Percentiles rank a stretch among this genome's conserved stretches.
Conservation (phyloP, 2,113 vertebrate genomes). For the Ochotona princeps region DNA sequence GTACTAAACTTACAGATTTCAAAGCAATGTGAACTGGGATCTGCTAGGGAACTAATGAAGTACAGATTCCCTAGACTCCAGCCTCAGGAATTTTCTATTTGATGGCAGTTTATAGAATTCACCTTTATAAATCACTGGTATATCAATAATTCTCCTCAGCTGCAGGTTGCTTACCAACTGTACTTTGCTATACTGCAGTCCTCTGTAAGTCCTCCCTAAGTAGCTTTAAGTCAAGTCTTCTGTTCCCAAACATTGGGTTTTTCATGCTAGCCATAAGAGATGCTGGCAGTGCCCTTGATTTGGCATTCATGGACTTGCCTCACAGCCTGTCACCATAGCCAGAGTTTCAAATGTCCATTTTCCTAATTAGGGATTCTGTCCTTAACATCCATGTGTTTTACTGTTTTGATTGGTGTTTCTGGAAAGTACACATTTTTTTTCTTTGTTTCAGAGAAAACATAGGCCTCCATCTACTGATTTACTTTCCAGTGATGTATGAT, state of each 20-base stretch:
- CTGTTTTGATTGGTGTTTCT: not conserved
- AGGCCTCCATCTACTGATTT: too few relatives aligned
- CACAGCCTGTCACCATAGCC: not conserved
- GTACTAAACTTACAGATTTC: not conserved
- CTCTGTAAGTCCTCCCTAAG: too few relatives aligned
- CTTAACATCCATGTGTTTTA: not conserved
- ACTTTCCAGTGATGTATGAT: too few relatives aligned
- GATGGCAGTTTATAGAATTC: not conserved
- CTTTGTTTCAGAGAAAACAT: too few relatives aligned
- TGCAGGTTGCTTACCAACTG: fast-evolving
- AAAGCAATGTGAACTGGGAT: not conserved
- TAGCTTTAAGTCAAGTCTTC: not conserved
- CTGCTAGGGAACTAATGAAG: not conserved
- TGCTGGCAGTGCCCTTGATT: not conserved
- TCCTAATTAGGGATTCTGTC: not conserved
- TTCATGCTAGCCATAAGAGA: fast-evolving
- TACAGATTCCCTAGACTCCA: too few relatives aligned
- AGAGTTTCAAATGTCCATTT: not conserved
- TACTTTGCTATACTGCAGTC: fast-evolving
- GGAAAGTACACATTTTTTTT: not conserved
- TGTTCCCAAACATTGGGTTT: not conserved
- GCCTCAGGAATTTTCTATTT: not conserved
- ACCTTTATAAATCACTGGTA: not conserved
- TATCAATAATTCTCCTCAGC: too few relatives aligned
- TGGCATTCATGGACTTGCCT: not conserved